Evolutionary conservation across 2,797 vertebrate genomes (phyloP).

Genomic region (Anniella stebbinsi): DNA sequence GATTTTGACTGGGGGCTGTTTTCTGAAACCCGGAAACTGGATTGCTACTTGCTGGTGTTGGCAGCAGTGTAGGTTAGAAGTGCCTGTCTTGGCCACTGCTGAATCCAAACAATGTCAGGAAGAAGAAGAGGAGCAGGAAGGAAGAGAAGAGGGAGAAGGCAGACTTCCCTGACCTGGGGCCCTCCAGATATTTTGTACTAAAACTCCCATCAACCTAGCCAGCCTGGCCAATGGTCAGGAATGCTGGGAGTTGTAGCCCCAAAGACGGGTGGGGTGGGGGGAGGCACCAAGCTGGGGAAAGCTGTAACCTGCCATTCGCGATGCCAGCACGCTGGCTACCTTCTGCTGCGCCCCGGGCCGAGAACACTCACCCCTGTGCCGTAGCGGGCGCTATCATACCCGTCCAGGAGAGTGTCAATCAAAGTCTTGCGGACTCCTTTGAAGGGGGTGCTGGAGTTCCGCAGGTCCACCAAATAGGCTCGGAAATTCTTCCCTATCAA

Average conservation of each 20-base stretch:
- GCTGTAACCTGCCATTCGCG: not conserved
- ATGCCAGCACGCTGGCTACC: not conserved
- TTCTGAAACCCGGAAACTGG: too few species aligned
- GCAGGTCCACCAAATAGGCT: conserved; percentile 89
- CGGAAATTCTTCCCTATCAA: conserved; percentile 91
- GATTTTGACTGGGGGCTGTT: too few species aligned
- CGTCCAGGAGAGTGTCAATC: conserved; percentile 88
- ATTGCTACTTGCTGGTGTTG: too few species aligned
- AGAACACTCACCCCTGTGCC: conserved; percentile 87
- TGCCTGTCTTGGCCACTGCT: too few species aligned
- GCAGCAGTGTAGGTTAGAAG: too few species aligned
- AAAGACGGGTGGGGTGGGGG: not conserved
- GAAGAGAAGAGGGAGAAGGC: too few species aligned
- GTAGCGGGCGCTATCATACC: conserved; percentile 91
- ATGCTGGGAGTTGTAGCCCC: not conserved
- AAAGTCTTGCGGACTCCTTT: conserved; percentile 83
- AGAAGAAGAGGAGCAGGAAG: too few species aligned
- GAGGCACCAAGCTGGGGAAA: too few species aligned
- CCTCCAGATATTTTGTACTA: not conserved
- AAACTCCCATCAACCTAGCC: too few species aligned
- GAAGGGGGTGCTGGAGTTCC: conserved; percentile 84
- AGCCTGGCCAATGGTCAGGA: not conserved
- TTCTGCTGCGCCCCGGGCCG: rapidly evolving
- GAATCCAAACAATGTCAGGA: too few species aligned
- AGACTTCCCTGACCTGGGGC: not conserved